Conservation (phyloP, 2,888 invertebrate genomes). For the Strigamia crassipes region DNA sequence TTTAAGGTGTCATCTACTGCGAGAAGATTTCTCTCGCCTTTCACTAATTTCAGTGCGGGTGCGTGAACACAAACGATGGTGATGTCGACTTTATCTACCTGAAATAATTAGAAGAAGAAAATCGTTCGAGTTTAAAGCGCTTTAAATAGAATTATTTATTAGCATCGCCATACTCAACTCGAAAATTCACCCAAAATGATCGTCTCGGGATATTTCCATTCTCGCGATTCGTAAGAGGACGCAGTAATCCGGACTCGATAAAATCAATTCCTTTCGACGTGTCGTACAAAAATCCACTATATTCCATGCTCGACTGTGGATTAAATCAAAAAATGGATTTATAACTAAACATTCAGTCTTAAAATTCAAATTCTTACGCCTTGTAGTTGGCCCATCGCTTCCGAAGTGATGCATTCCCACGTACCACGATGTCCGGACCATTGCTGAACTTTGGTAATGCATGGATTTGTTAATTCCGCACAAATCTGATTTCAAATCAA, state of each 20-base stretch:
- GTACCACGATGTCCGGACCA: slow-evolving; percentile 69
- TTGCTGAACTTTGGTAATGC: slow-evolving; percentile 67
- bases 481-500: slow-evolving; percentile 59
- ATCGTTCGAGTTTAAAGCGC: background rate
- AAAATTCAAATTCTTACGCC: slow-evolving; percentile 40
- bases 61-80: slow-evolving; percentile 48
- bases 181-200: slow-evolving; percentile 46
- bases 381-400: slow-evolving; percentile 33
- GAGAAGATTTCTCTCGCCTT: background rate
- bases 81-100: slow-evolving; percentile 51
- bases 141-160: background rate
- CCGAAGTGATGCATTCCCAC: slow-evolving; percentile 62
- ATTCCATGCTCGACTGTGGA: background rate
- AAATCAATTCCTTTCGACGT: slow-evolving; percentile 51
- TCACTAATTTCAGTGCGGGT: background rate
- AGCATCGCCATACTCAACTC: background rate
- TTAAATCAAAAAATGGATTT: background rate
- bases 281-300: slow-evolving; percentile 51
- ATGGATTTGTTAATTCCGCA: slow-evolving; percentile 71
- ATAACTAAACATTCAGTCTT: background rate
- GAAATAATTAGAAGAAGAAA: slow-evolving; percentile 42
- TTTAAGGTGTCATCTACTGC: slow-evolving; percentile 1
- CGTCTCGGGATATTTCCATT: slow-evolving; percentile 13
- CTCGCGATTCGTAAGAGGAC: slow-evolving; percentile 45
- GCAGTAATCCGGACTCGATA: slow-evolving; percentile 49